These are phyloP conservation scores for Drosophila lacteicornis DNA, from an alignment of 1,140 invertebrate genomes.

Conservation along the genomic window DNA sequence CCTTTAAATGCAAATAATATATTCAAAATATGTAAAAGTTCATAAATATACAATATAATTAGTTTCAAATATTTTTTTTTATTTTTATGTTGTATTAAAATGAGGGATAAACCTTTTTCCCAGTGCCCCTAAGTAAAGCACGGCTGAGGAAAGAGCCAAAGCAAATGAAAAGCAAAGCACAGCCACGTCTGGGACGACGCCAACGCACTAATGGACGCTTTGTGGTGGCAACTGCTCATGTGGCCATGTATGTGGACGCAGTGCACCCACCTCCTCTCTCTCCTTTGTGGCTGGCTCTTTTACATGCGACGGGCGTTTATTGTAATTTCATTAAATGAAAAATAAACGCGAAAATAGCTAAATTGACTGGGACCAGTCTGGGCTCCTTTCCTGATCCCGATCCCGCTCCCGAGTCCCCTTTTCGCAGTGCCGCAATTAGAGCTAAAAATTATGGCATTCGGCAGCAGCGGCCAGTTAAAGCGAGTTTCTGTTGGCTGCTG, in stretches of 20 bases:
- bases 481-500: background rate
- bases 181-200: conserved; percentile 44
- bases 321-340: conserved; percentile 82
- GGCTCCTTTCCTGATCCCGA: conserved; percentile 1
- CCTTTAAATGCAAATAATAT: no score
- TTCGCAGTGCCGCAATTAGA: conserved; percentile 72
- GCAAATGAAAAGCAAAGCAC: conserved; percentile 14
- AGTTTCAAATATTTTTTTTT: no score
- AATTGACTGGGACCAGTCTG: conserved; percentile 48
- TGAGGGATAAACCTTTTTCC: background rate
- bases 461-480: conserved; percentile 6
- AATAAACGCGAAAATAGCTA: conserved; percentile 72
- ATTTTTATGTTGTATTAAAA: rapidly evolving
- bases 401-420: conserved; percentile 7
- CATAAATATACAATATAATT: background rate
- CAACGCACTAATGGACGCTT: conserved; percentile 76
- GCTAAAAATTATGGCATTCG: conserved; percentile 65
- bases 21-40: no score
- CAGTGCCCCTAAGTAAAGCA: conserved; percentile 38
- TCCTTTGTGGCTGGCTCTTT: conserved; percentile 25
- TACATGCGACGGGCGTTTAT: conserved; percentile 74
- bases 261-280: conserved; percentile 24
- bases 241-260: conserved; percentile 30
- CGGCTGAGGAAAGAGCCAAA: conserved; percentile 17
- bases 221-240: conserved; percentile 67